Evolutionary conservation across 2,113 vertebrate species (phyloP), one percentile per base, ranked within the genome.

Genomic region (Eretmodus cyanostictus): DNA sequence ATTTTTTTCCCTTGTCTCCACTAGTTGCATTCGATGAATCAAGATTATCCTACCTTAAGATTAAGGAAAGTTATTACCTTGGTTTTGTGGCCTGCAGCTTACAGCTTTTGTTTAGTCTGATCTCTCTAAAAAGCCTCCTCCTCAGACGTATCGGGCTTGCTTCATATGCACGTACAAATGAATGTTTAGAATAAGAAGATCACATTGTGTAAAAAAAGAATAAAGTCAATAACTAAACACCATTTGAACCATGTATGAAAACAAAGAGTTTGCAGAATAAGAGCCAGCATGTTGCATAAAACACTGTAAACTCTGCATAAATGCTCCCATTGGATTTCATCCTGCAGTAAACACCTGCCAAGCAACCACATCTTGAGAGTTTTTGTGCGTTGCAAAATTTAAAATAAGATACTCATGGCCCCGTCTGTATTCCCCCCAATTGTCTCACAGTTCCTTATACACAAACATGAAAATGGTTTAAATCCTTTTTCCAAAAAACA

Each of bases 201-300:
- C 3, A 4, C 38, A 73, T 14, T 0, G 5, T 73, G 0, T 73
- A 71, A 73, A 73, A 9, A 4, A 76, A 76, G 16, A 76, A 0
- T 76, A 2, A 47, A 42, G 38, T 71, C 55, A 68, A 1, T 22
- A 2, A 0, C 11, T 45, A 2, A 45, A 73, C 40, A 45, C 40
- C 6, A 45, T 47, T 73, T 73, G 2, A 73, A 29, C 2, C 68
- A 17, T 29, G 24, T 76, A 19, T 47, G 14, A 5, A 45, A 73
- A 7, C 22, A 47, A 16, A 24, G 38, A 42, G 5, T 73, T 42
- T 73, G 38, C 36, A 40, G n/a, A 40, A 40, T 68, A 22, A 68
- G 11, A 68, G 11, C 36, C 8, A 16, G 34, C 0, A 2, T 1
- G 38, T 14, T 24, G 66, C 3, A 24, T 2, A 71, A 71, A 45